These are phyloP conservation scores for Lepidocyrtoides sp. DNA, from an alignment of 2,888 invertebrate genomes.

Conservation along the genomic window DNA sequence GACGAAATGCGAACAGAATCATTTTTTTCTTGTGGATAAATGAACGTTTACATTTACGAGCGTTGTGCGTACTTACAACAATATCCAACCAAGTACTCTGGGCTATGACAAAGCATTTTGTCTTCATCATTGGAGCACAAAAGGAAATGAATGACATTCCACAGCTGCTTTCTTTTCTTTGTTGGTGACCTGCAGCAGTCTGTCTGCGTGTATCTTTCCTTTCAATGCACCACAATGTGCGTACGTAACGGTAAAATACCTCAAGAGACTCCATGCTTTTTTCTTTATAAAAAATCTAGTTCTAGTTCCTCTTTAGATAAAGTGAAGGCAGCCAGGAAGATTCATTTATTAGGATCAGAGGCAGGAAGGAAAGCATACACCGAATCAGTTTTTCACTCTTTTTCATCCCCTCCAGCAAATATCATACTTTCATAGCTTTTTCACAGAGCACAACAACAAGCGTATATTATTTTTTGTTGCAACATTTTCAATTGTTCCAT, in stretches of 20 bases:
- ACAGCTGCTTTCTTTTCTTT: conserved; percentile 76
- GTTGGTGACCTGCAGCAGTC: conserved; percentile 46
- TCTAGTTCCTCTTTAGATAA: conserved; percentile 6
- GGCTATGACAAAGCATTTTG: conserved; percentile 70
- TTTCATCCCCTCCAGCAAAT: conserved; percentile 54
- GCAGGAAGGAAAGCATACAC: conserved; percentile 18
- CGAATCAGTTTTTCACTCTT: conserved; percentile 1
- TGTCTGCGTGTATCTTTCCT: neutral
- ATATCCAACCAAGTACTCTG: conserved; percentile 11
- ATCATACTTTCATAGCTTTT: neutral
- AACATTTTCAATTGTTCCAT: neutral
- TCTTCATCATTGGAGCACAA: conserved; percentile 72
- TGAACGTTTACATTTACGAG: conserved; percentile 38
- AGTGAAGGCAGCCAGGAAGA: neutral
- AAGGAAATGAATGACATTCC: conserved; percentile 82
- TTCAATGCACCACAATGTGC: neutral
- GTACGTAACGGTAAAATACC: neutral
- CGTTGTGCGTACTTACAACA: neutral
- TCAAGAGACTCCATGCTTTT: neutral
- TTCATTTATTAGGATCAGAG: conserved; percentile 47
- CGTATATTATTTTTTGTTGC: neutral
- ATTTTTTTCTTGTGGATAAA: conserved; percentile 46
- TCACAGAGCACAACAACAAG: neutral
- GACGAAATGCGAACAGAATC: conserved; percentile 28
- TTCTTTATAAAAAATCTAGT: neutral